Base-by-base conservation (phyloP, 2,888 invertebrate species). In the Standfussiana lucernea region DNA sequence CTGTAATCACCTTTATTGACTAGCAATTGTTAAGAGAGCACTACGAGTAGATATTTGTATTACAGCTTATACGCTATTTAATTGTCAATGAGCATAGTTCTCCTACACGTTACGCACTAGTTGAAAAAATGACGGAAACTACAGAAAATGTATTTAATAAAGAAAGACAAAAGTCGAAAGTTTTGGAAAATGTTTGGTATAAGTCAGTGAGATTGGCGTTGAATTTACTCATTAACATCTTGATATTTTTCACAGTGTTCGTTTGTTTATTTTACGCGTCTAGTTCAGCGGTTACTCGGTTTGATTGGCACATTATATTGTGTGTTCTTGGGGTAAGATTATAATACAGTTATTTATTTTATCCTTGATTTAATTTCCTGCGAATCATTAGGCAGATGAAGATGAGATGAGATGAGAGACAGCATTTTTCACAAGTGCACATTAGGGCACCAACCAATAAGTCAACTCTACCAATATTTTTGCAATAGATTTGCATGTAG, bases 241-340 rank as follows among this genome's bases (percentile, higher is more conserved):
- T 92, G 2, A 89, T 92, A 69, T 85, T 87, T 67, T 74, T 93
- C 7, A 91, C 91, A 11, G 89, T 93, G 68, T 89, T 90, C 65
- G 72, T 92, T 8, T 90, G 91, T 86, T 67, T 93, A 11, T 59
- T 90, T n/a, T 93, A 80, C 75, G 83, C 91, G 11, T 90, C 84
- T 42, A 84, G 85, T 28, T 79, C 86, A 0, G 28, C 72, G 13
- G 47, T 92, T 0, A 84, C 81, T 47, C 59, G 76, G 0, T 89
- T 85, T 77, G 86, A 91, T 69, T 80, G 89, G 79, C 92, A 93
- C 80, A 91, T 93, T 28, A 84, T 93, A 66, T 71, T 91, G 0
- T 90, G 92, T 81, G 92, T 92, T 72, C 85, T 93, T 62, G 93
- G 93, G 89, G 93, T 93, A 88, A 92, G 93, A 47, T 68, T 11